These are phyloP conservation scores for Diachasma alloeum DNA, from an alignment of 1,140 invertebrate genomes.

Conservation along the genomic window DNA sequence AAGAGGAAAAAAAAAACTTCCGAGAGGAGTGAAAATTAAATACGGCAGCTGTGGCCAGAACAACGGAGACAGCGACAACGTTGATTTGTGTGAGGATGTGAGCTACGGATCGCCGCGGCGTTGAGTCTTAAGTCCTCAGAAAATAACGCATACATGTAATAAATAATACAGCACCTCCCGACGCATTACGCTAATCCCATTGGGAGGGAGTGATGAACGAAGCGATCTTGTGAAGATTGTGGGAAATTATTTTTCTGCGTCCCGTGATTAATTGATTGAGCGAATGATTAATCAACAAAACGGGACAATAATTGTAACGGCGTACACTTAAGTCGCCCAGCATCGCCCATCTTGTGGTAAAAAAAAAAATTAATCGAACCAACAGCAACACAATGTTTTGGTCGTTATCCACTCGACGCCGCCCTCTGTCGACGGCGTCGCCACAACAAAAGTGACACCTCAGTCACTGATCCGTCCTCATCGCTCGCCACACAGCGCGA, in stretches of 20 bases:
- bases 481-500: conserved; percentile 7
- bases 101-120: conserved; percentile 50
- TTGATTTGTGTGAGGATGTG: conserved; percentile 58
- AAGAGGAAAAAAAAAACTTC: conserved; percentile 38
- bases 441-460: neutral
- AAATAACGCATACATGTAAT: conserved; percentile 36
- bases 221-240: conserved; percentile 56
- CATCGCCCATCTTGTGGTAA: neutral
- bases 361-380: neutral
- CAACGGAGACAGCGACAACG: conserved; percentile 41
- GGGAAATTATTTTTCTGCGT: conserved; percentile 54
- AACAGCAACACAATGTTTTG: neutral
- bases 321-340: neutral
- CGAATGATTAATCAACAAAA: neutral
- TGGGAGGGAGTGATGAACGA: conserved; percentile 19
- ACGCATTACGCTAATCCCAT: neutral
- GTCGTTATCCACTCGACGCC: neutral
- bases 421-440: neutral
- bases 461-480: conserved; percentile 34
- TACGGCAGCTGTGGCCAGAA: conserved; percentile 37
- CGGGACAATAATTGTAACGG: conserved; percentile 37
- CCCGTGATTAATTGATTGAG: neutral
- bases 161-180: conserved; percentile 27
- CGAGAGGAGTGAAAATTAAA: conserved; percentile 33
- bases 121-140: conserved; percentile 52